Conservation (phyloP, 2,888 invertebrate genomes). For the Xestia rhomboidea region DNA sequence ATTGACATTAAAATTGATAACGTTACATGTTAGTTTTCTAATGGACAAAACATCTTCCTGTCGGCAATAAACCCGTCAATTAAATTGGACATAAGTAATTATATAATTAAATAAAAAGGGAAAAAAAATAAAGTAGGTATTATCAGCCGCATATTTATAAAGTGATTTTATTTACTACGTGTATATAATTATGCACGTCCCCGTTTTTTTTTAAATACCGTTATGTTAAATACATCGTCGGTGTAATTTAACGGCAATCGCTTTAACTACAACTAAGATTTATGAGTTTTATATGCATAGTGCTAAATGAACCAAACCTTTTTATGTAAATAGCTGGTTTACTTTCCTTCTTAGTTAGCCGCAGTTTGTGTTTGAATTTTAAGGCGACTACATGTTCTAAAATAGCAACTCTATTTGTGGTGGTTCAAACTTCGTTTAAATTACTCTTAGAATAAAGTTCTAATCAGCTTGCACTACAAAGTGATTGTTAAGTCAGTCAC, state of each 20-base stretch:
- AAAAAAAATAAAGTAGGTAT: background rate
- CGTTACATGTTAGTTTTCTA: no score
- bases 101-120: no score
- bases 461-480: no score
- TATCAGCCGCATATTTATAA: slow-evolving; percentile 35
- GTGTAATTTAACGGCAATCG: slow-evolving; percentile 35
- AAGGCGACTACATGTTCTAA: no score
- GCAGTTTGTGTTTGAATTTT: background rate
- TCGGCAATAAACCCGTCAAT: background rate
- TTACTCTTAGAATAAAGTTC: no score
- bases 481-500: no score
- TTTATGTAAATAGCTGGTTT: background rate
- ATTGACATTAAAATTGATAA: no score
- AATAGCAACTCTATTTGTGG: no score
- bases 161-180: slow-evolving; percentile 4
- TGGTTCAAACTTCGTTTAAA: no score
- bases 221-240: slow-evolving; percentile 46
- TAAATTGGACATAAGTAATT: no score
- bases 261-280: slow-evolving; percentile 47
- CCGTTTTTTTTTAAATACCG: slow-evolving; percentile 35
- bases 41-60: background rate
- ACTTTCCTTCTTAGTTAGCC: background rate
- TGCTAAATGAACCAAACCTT: slow-evolving; percentile 8
- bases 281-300: slow-evolving; percentile 48
- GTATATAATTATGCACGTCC: slow-evolving; percentile 52